Evolutionary conservation across 2,113 vertebrate species (phyloP).

Genomic region (Diadophis punctatus): DNA sequence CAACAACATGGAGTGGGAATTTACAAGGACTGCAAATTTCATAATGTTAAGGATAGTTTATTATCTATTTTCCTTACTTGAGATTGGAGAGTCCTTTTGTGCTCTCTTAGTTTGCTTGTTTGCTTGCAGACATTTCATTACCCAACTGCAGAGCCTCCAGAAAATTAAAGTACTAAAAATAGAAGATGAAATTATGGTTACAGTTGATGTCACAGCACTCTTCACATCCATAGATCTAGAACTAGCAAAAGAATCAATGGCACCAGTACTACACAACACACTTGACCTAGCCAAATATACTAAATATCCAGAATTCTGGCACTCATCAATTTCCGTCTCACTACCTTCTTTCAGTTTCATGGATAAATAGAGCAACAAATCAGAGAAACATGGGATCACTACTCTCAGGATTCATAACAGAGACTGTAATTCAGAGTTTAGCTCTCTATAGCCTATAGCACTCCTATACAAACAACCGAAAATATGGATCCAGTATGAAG

Average conservation of each 20-base stretch:
- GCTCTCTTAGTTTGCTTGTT: background rate
- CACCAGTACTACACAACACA: background rate
- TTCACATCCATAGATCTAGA: background rate
- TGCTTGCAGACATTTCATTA: background rate
- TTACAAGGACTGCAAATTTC: background rate
- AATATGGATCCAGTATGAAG: background rate
- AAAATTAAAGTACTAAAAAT: background rate
- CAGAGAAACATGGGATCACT: background rate
- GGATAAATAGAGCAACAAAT: background rate
- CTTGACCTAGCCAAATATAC: background rate
- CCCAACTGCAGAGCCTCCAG: background rate
- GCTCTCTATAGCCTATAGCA: background rate
- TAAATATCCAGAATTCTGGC: background rate
- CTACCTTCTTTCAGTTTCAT: background rate
- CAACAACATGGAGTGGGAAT: background rate
- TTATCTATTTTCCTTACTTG: background rate
- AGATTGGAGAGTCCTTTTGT: background rate
- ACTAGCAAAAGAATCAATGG: background rate
- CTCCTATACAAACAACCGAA: background rate
- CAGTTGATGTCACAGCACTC: background rate
- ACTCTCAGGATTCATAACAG: background rate
- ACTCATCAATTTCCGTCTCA: background rate
- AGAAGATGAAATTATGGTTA: background rate
- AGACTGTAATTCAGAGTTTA: background rate
- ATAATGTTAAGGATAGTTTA: background rate